phyloP scores from a whole-genome alignment of 2,113 vertebrate genomes.

The Cercocebus atys region DNA sequence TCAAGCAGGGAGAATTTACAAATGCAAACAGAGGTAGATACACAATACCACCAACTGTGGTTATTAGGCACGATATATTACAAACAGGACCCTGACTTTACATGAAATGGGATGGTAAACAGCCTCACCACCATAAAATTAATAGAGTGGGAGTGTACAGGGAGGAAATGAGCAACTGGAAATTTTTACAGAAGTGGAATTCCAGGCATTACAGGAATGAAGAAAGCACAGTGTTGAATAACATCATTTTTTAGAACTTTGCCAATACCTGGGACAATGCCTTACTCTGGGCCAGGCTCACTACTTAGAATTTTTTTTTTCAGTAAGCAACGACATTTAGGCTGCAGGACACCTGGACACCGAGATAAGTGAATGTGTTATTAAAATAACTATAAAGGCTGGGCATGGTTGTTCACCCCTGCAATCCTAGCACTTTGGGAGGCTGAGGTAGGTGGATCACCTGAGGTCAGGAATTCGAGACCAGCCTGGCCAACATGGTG shows the following conservation, averaged over 20 bases:
- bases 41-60: not conserved
- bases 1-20: not conserved
- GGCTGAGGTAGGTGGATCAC: too few relatives aligned
- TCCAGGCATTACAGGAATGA: not conserved
- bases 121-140: too few relatives aligned
- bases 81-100: not conserved
- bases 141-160: too few relatives aligned
- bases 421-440: too few relatives aligned
- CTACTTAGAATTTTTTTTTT: not conserved
- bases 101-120: not conserved
- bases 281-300: not conserved
- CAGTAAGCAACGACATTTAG: not conserved
- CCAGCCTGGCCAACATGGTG: too few relatives aligned
- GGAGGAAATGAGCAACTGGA: not conserved
- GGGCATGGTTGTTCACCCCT: too few relatives aligned
- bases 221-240: not conserved
- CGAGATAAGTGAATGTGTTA: not conserved
- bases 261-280: not conserved
- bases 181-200: not conserved
- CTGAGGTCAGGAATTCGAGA: too few relatives aligned
- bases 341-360: not conserved
- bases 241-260: not conserved
- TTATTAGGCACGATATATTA: accelerated
- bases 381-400: not conserved
- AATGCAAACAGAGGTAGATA: not conserved